These are phyloP conservation scores for Prionace glauca DNA, from an alignment of 2,797 vertebrate species.

Conservation along the genomic window DNA sequence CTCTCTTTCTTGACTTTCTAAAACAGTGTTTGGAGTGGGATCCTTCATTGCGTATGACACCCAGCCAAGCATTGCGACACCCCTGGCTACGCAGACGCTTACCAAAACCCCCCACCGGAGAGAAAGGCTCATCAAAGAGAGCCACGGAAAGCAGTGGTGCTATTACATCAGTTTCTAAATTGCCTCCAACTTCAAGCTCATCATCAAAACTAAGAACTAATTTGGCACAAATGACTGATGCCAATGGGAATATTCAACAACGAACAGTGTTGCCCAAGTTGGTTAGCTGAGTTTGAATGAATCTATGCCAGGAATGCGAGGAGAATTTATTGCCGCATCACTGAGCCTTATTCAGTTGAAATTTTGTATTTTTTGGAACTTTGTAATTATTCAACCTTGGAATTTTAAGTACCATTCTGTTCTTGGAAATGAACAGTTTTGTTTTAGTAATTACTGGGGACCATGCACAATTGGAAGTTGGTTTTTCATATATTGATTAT, in stretches of 20 bases:
- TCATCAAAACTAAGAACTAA: conserved; percentile 95
- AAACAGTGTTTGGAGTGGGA: conserved; percentile 98
- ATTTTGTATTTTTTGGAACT: conserved; percentile 56
- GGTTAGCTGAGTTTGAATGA: conserved; percentile 78
- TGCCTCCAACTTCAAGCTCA: conserved; percentile 80
- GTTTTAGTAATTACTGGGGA: conserved; percentile 60
- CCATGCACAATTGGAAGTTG: conserved; percentile 66
- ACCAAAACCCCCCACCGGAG: conserved; percentile 83
- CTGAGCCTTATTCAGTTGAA: conserved; percentile 67
- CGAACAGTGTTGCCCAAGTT: conserved; percentile 97
- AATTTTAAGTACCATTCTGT: conserved; percentile 9
- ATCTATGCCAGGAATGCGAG: conserved; percentile 55
- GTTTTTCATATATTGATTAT: conserved; percentile 5
- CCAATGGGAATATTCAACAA: conserved; percentile 97
- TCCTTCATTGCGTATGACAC: conserved; percentile 82
- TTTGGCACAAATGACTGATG: conserved; percentile 89
- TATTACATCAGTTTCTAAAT: conserved; percentile 94
- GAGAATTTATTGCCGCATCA: conserved; percentile 50
- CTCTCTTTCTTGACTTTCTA: conserved; percentile 93
- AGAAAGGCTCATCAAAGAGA: conserved; percentile 77
- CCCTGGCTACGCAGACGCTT: conserved; percentile 88
- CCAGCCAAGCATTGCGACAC: conserved; percentile 87
- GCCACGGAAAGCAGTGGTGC: conserved; percentile 73
- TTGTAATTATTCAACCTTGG: conserved; percentile 17
- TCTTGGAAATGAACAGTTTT: neutral